Evolutionary conservation across 2,888 invertebrate species (phyloP).

Genomic region (Leucophenga maculata): DNA sequence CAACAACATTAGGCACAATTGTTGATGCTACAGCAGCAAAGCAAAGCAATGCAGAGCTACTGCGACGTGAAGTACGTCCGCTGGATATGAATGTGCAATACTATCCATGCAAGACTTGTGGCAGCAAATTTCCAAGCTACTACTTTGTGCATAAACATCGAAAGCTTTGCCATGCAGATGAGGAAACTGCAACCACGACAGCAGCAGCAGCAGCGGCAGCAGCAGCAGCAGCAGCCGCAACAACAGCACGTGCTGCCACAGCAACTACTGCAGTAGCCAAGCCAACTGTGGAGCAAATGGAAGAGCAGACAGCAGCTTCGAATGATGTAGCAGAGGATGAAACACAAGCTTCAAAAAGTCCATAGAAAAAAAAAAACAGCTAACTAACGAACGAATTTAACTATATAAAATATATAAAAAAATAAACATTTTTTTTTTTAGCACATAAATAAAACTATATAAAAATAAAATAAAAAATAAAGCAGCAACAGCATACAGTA

Average conservation of each 20-base stretch:
- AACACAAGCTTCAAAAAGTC: too few relatives aligned
- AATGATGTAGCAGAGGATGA: neutral
- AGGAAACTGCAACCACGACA: slow-evolving; percentile 55
- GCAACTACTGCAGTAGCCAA: neutral
- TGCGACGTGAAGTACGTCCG: slow-evolving; percentile 77
- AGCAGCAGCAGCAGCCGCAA: slow-evolving; percentile 20
- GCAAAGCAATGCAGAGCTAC: slow-evolving; percentile 44
- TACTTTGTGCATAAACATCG: slow-evolving; percentile 95
- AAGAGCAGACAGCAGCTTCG: neutral
- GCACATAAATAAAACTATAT: too few relatives aligned
- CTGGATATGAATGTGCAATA: slow-evolving; percentile 88
- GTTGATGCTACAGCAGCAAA: slow-evolving; percentile 2
- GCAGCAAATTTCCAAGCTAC: slow-evolving; percentile 92
- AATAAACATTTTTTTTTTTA: too few relatives aligned
- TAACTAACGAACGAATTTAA: too few relatives aligned
- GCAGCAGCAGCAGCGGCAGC: slow-evolving; percentile 17
- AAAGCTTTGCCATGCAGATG: slow-evolving; percentile 84
- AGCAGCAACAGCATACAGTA: too few relatives aligned
- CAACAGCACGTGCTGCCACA: slow-evolving; percentile 3
- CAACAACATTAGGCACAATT: slow-evolving; percentile 17
- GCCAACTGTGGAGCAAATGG: neutral
- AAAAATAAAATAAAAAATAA: too few relatives aligned
- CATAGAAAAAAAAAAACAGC: too few relatives aligned
- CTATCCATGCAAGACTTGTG: slow-evolving; percentile 94
- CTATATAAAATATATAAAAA: too few relatives aligned